phyloP scores from a whole-genome alignment of 2,797 vertebrate species.

The Oreonectes daqikongensis region DNA sequence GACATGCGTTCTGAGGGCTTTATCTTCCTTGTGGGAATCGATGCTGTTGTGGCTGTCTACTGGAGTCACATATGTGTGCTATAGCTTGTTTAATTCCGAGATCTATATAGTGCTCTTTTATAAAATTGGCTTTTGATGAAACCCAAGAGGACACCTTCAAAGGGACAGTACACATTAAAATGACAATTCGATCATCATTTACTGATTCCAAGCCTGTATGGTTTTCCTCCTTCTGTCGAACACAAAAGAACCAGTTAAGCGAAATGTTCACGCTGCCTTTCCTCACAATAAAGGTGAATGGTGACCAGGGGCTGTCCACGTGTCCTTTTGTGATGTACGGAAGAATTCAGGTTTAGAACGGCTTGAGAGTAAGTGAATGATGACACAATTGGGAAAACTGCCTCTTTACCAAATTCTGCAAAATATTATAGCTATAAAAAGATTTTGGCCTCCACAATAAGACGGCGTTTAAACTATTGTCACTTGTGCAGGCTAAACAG shows the following conservation, averaged over 20 bases:
- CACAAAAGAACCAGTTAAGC: background rate
- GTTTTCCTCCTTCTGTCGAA: background rate
- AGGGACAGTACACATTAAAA: background rate
- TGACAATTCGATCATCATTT: background rate
- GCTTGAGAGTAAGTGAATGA: background rate
- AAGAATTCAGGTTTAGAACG: background rate
- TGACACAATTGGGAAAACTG: background rate
- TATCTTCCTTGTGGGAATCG: slow-evolving; percentile 28
- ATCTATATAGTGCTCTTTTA: slow-evolving; percentile 28
- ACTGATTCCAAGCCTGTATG: background rate
- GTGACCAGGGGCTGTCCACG: background rate
- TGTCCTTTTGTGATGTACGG: background rate
- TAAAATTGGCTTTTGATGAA: slow-evolving; percentile 31
- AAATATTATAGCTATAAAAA: slow-evolving; percentile 48
- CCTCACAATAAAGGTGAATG: background rate
- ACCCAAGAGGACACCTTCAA: slow-evolving; percentile 25
- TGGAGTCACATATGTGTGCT: slow-evolving; percentile 35
- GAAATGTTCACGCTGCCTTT: background rate
- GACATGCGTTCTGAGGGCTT: slow-evolving; percentile 13
- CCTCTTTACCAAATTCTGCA: background rate
- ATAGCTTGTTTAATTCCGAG: slow-evolving; percentile 43
- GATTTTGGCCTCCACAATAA: slow-evolving; percentile 3
- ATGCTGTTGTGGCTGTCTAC: background rate
- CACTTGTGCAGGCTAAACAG: slow-evolving; percentile 40
- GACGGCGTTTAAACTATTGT: slow-evolving; percentile 37